Percentiles rank a stretch among this genome's conserved stretches.
Evolutionary conservation across 2,888 invertebrate genomes (phyloP).

Genomic region (Andrena flavipes): DNA sequence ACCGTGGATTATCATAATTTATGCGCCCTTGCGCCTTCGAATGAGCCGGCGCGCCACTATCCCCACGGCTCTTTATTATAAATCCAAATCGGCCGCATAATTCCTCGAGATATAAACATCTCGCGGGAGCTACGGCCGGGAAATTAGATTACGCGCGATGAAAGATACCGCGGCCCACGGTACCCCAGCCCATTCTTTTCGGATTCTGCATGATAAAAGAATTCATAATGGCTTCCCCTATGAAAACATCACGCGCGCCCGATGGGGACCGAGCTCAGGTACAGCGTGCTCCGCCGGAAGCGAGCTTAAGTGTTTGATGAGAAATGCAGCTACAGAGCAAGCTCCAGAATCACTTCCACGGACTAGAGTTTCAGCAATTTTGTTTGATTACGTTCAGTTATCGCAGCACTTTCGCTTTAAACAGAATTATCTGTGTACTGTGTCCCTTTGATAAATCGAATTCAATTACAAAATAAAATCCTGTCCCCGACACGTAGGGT

Average conservation of each 20-base stretch:
- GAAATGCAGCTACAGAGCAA: background rate
- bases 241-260: constrained; percentile 30
- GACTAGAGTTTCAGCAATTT: no score
- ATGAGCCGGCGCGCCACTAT: constrained; percentile 62
- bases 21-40: constrained; percentile 79
- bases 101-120: constrained; percentile 78
- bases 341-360: no score
- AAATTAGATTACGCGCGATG: constrained; percentile 70
- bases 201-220: constrained; percentile 54
- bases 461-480: constrained; percentile 9
- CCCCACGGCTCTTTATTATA: constrained; percentile 79
- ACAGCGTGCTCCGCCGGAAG: background rate
- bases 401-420: no score
- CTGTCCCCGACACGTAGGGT: background rate
- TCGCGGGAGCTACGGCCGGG: constrained; percentile 44
- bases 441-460: background rate
- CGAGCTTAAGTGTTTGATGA: background rate
- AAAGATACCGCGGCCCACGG: constrained; percentile 46
- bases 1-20: constrained; percentile 82
- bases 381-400: no score
- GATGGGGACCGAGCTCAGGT: background rate
- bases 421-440: background rate
- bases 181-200: background rate
- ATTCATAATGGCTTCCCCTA: constrained; percentile 24
- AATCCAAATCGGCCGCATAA: constrained; percentile 81